Conservation (phyloP, 2,888 invertebrate species). For the Epiblema foenella region DNA sequence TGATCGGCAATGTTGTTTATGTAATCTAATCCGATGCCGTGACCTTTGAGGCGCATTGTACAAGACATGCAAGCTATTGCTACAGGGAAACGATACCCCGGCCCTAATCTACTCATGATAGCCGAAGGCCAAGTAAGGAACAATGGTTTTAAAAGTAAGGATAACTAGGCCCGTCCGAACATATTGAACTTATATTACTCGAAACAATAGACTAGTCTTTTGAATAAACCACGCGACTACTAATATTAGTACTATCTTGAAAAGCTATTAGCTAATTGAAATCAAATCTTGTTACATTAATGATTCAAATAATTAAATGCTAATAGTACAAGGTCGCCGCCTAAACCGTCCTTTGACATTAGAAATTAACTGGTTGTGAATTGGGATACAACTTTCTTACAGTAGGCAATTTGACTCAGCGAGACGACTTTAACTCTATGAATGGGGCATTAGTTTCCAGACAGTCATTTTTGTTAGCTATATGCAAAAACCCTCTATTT, state of each 20-base stretch:
- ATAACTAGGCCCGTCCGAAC: too few relatives aligned
- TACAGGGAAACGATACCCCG: neutral
- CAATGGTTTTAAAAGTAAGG: neutral
- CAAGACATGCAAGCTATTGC: neutral
- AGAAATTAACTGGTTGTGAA: conserved; percentile 18
- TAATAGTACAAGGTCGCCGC: conserved; percentile 30
- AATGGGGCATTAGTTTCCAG: neutral
- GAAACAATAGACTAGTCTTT: too few relatives aligned
- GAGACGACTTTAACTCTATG: neutral
- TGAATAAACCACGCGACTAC: conserved; percentile 11
- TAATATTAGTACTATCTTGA: conserved; percentile 8
- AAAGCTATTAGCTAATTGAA: conserved; percentile 30
- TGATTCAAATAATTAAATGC: conserved; percentile 29
- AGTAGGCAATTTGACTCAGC: conserved; percentile 2
- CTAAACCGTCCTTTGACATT: conserved; percentile 17
- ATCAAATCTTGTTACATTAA: conserved; percentile 29
- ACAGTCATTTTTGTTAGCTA: neutral
- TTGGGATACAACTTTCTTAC: conserved; percentile 14
- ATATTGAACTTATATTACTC: too few relatives aligned
- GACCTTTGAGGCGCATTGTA: conserved; percentile 5
- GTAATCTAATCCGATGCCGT: conserved; percentile 11
- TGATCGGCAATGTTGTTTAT: conserved; percentile 6
- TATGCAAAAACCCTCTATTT: neutral
- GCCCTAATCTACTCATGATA: neutral
- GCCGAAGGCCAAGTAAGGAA: neutral